phyloP scores from a whole-genome alignment of 2,888 invertebrate genomes.

The Leucania comma region DNA sequence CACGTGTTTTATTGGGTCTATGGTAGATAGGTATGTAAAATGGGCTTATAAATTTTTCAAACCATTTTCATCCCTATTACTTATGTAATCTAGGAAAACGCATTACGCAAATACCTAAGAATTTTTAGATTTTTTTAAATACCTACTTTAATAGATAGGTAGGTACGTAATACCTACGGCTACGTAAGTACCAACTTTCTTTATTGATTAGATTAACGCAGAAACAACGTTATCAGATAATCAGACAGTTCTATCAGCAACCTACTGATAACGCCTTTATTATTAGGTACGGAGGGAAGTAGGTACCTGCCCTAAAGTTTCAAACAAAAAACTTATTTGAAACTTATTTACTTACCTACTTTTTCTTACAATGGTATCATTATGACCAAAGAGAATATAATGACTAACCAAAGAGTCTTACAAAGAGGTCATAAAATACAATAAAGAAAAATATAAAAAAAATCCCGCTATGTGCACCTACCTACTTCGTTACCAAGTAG shows the following conservation, averaged over 20 bases:
- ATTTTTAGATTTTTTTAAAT: not conserved
- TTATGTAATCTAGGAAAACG: not conserved
- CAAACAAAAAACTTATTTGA: not conserved
- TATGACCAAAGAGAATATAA: no score
- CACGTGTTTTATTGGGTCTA: slow-evolving; percentile 3
- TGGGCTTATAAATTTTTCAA: no score
- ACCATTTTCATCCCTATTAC: not conserved
- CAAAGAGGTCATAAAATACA: slow-evolving; percentile 1
- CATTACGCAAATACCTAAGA: not conserved
- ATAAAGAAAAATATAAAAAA: slow-evolving; percentile 36
- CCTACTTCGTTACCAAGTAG: slow-evolving; percentile 79
- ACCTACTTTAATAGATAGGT: no score
- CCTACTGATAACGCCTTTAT: slow-evolving; percentile 18
- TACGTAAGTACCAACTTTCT: slow-evolving; percentile 3
- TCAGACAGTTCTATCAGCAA: not conserved
- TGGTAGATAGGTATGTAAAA: no score
- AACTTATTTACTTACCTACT: not conserved
- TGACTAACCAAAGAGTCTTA: no score
- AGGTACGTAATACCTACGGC: no score
- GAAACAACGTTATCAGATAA: slow-evolving; percentile 8
- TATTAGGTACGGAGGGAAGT: not conserved
- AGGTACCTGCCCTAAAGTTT: slow-evolving; percentile 32
- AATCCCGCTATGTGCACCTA: slow-evolving; percentile 57
- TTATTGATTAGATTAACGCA: slow-evolving; percentile 22
- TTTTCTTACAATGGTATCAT: not conserved